Evolutionary conservation across 2,888 invertebrate genomes (phyloP).

Genomic region (Vesta saturnalis): DNA sequence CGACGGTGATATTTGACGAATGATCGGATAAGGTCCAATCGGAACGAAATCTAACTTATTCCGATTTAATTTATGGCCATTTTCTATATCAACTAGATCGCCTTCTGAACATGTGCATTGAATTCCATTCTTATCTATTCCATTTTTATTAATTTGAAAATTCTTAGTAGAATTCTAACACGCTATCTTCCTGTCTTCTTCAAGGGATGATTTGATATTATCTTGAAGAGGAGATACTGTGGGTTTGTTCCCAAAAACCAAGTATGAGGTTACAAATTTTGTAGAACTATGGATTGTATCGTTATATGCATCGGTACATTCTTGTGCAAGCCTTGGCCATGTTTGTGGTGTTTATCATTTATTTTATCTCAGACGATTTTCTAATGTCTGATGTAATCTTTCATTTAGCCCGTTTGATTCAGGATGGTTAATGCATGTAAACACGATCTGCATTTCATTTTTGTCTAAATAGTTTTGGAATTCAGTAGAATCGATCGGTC

Average conservation of each 20-base stretch:
- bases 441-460: neutral
- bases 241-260: neutral
- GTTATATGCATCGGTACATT: no score
- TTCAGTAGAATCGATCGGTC: neutral
- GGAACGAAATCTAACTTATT: neutral
- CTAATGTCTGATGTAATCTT: neutral
- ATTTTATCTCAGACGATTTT: no score
- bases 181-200: neutral
- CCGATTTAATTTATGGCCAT: neutral
- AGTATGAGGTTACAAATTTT: neutral
- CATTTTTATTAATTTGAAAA: neutral
- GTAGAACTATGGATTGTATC: neutral
- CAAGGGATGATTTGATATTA: neutral
- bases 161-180: neutral
- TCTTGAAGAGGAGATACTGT: neutral
- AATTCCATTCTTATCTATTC: neutral
- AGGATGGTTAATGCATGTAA: neutral
- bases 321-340: no score
- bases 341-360: no score
- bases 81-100: neutral
- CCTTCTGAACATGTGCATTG: neutral
- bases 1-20: neutral
- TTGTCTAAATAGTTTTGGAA: neutral
- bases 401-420: neutral
- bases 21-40: no score